Percentiles rank a stretch among this genome's conserved stretches.
phyloP scores from a whole-genome alignment of 64 coral and sea anemone species.

The Actinia tenebrosa region DNA sequence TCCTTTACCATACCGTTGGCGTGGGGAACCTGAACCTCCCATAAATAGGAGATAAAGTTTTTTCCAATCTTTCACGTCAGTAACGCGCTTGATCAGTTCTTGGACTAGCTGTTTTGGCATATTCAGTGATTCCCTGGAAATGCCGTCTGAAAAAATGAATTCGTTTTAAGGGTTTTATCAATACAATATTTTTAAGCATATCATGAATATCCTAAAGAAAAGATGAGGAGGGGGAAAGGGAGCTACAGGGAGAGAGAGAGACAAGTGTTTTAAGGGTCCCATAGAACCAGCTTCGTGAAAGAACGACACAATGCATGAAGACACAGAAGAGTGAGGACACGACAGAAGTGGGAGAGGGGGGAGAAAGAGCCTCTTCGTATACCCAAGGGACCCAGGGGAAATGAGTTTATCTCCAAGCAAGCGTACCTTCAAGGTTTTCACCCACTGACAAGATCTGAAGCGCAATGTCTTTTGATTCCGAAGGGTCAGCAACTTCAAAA shows the following conservation, averaged over 20 bases:
- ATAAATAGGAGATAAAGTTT: constrained; percentile 56
- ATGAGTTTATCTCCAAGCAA: not conserved
- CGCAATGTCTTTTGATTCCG: constrained; percentile 21
- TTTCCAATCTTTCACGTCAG: constrained; percentile 35
- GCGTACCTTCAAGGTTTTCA: constrained; percentile 19
- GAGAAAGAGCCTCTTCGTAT: too few relatives aligned
- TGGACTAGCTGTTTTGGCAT: constrained; percentile 33
- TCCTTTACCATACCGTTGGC: constrained; percentile 47
- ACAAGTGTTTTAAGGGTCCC: too few relatives aligned
- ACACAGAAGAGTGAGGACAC: too few relatives aligned
- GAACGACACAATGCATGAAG: too few relatives aligned
- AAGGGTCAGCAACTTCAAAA: not conserved
- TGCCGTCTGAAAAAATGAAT: not conserved
- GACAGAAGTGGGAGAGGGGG: too few relatives aligned
- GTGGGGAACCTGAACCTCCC: constrained; percentile 56
- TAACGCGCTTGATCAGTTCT: constrained; percentile 45
- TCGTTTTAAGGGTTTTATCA: not conserved
- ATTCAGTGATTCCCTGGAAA: not conserved
- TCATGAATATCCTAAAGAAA: too few relatives aligned
- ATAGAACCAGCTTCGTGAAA: too few relatives aligned
- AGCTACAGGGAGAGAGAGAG: too few relatives aligned
- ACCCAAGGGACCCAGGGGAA: too few relatives aligned
- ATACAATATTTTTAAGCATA: too few relatives aligned
- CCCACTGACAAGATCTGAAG: constrained; percentile 19
- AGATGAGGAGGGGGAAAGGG: too few relatives aligned